Percentiles rank a stretch among this genome's conserved stretches.
phyloP scores from a whole-genome alignment of 92 coral and sea anemone genomes.

The Heteractis magnifica region DNA sequence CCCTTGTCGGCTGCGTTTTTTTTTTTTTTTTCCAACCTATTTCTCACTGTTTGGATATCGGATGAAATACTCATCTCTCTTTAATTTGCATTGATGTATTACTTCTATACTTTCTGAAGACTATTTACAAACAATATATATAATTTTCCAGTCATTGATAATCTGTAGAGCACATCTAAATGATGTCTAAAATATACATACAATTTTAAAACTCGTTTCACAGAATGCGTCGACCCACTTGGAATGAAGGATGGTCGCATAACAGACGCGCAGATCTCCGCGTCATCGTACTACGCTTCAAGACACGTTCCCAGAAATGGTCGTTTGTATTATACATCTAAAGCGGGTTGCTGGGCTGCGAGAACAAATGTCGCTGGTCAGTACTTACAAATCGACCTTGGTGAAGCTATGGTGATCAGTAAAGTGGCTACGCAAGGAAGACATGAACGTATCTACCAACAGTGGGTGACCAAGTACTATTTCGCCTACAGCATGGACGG shows the following conservation, averaged over 20 bases:
- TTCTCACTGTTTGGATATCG: no score
- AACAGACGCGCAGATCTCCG: constrained; percentile 8
- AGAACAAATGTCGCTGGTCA: not conserved
- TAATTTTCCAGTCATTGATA: not conserved
- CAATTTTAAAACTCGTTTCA: not conserved
- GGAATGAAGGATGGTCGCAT: constrained; percentile 27
- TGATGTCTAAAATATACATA: no score
- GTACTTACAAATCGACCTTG: constrained; percentile 19
- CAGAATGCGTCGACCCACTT: not conserved
- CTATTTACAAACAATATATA: no score
- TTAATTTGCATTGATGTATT: no score
- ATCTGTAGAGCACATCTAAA: no score
- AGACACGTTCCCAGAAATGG: not conserved
- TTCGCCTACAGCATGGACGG: constrained; percentile 9
- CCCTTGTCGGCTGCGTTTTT: not conserved
- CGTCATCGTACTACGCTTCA: constrained; percentile 1
- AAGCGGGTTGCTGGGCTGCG: constrained; percentile 7
- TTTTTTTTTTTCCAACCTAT: no score
- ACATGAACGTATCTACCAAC: not conserved
- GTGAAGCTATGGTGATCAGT: not conserved
- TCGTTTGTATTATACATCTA: not conserved
- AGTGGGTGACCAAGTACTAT: constrained; percentile 24
- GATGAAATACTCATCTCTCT: no score
- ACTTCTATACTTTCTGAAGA: no score
- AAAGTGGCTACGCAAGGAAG: constrained; percentile 33